Evolutionary conservation across 2,888 invertebrate species (phyloP), one percentile per base, ranked within the genome.

Genomic region (Hylaea fasciaria): DNA sequence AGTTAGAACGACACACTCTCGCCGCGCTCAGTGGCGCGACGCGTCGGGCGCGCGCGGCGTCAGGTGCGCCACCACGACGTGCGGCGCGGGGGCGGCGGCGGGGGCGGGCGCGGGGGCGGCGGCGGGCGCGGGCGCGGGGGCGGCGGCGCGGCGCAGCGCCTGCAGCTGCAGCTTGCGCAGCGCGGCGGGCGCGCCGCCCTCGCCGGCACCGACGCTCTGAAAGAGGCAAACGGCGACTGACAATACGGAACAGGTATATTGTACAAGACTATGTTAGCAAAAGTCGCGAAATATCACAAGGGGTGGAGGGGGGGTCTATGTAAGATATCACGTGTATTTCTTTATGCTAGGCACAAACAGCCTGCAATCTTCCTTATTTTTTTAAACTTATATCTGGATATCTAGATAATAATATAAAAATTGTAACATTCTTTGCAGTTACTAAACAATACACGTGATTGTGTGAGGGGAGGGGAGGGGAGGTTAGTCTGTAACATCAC

Each of bases 171-270:
- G 74, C 73, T 72, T 71, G 70, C 72, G 75, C 70, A 72, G 70
- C 62, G 86, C 73, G 91, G 91, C 54, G 40, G 54, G 66, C 57
- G 60, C 68, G 55, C 53, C 56, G 89, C 90, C 77, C 94, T 94
- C 32, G 94, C 91, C 67, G 94, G 94, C 0, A 89, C 85, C 16
- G 93, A 82, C 47, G 92, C 83, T 12, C 53, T 53, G 53, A 9
- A 12, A 17, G 9, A 7, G 32, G 7, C 11, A 37, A 37, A 1
- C 37, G n/a, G 22, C 22, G 10, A 32, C n/a, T 12, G 37, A n/a
- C 37, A n/a, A 22, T 22, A 22, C 3, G 22, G 5, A 22, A 22
- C 5, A 22, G 5, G 5, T 3, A 3, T 22, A 22, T 22, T 3
- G 22, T 22, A 22, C 22, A 5, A 22, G 22, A 5, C 5, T 3